phyloP scores from a whole-genome alignment of 1,140 invertebrate genomes.

The Magallana gigas region DNA sequence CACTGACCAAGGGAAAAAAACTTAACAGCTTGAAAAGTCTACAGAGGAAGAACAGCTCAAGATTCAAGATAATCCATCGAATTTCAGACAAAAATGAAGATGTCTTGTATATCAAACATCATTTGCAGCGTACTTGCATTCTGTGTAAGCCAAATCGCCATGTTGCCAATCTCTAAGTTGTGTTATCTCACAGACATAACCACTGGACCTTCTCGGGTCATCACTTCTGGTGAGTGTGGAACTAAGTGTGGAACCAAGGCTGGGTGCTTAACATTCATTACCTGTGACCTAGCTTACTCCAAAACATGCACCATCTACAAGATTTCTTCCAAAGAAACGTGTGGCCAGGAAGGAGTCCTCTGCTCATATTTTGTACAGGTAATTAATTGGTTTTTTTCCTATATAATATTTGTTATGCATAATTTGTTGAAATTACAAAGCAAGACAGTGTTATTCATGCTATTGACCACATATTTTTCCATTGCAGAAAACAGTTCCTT shows the following conservation, averaged over 20 bases:
- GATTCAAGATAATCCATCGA: background rate
- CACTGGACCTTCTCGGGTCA: background rate
- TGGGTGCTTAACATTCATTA: background rate
- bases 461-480: no score
- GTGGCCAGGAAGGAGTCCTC: background rate
- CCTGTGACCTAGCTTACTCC: background rate
- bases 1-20: background rate
- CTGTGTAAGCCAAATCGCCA: background rate
- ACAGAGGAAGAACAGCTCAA: background rate
- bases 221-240: slow-evolving; percentile 8
- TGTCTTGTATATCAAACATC: background rate
- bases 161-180: background rate
- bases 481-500: background rate
- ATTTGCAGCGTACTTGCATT: background rate
- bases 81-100: background rate
- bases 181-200: slow-evolving; percentile 20
- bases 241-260: background rate
- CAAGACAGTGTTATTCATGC: no score
- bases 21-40: background rate
- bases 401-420: background rate
- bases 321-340: background rate
- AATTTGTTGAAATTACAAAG: no score
- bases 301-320: slow-evolving; percentile 11
- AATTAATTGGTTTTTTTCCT: background rate
- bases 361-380: slow-evolving; percentile 23